Base-by-base conservation (phyloP, 2,888 invertebrate genomes). In the Junonia oenone region DNA sequence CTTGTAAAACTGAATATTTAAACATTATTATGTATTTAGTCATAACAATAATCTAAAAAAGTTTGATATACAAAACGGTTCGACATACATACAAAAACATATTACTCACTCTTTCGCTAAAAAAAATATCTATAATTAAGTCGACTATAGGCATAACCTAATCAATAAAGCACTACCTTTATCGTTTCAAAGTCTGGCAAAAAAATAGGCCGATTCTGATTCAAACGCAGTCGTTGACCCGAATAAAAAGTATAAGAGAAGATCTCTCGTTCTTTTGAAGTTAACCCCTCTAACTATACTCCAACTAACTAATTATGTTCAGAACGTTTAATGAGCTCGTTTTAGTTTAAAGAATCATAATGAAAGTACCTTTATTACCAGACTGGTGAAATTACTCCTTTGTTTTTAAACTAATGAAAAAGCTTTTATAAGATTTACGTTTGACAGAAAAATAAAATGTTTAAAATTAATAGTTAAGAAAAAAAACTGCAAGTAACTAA, bases 201-300 rank as follows among this genome's bases (percentile, higher is more conserved):
- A 43, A 26, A 26, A 43, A 11, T 29, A 37, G 45, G 51, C 51
- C 14, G 52, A 46, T 52, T 52, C 46, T 19, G 46, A 46, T 46
- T 37, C 37, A 52, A 52, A 52, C 26, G 46, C 31, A 52, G 45
- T 29, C 45, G 37, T 52, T 56, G 56, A 56, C 56, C 56, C 9
- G 51, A 33, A 52, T 51, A 37, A 9, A 9, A 40, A 51, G 33
- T 29, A 40, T 14, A 19, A 52, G 45, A 53, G 45, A 57, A 57
- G 49, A 53, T 45, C 56, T 52, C 53, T 56, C 43, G 48, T 48
- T 47, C 47, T 52, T 56, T 45, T 43, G 15, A 49, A 45, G 47
- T 56, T 49, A 22, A 15, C 38, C 14, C 15, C 13, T 26, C 13
- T 26, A 43, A 43, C 22, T 43, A 43, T 13, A 43, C 43, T 43